phyloP scores from a whole-genome alignment of 2,888 invertebrate genomes.

The Catocala nupta region DNA sequence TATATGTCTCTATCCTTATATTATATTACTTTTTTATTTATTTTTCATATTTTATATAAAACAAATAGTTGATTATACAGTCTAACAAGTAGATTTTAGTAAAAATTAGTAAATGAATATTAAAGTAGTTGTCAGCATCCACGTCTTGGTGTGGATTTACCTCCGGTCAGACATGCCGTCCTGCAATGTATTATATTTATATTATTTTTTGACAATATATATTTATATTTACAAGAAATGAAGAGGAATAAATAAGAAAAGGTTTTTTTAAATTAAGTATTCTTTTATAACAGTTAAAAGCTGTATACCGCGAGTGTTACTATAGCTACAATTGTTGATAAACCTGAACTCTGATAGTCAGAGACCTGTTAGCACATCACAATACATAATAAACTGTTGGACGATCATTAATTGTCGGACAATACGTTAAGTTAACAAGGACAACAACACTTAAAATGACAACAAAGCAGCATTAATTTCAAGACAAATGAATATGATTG shows the following conservation, averaged over 20 bases:
- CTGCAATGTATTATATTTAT: constrained; percentile 67
- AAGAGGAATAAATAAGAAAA: neutral
- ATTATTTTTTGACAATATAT: constrained; percentile 1
- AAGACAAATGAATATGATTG: no score
- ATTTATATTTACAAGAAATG: neutral
- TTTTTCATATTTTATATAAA: constrained; percentile 42
- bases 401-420: no score
- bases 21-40: constrained; percentile 15
- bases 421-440: no score
- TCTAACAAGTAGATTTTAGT: constrained; percentile 49
- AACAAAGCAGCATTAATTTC: no score
- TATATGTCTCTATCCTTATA: constrained; percentile 47
- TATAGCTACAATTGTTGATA: no score
- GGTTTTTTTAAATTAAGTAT: no score
- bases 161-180: constrained; percentile 78
- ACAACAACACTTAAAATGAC: no score
- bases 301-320: no score
- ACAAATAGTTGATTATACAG: constrained; percentile 45
- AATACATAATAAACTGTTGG: no score
- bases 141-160: constrained; percentile 67
- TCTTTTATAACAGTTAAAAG: no score
- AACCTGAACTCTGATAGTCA: no score
- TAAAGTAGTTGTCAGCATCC: constrained; percentile 51
- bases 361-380: no score
- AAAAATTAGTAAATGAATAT: constrained; percentile 37